Conservation (phyloP, 2,797 vertebrate genomes). For the Platalea minor region DNA sequence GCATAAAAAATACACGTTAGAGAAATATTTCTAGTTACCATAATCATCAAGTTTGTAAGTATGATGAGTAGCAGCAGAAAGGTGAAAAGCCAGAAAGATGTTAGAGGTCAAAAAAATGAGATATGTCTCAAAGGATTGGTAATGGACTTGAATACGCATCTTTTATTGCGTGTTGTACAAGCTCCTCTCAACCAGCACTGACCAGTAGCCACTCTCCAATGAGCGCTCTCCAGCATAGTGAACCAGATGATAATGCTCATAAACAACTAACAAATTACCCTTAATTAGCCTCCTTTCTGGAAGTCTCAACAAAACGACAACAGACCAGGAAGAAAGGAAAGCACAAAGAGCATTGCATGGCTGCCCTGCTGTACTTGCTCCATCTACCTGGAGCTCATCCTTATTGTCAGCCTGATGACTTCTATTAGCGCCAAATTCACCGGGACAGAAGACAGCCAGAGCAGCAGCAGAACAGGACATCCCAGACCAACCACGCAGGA, state of each 20-base stretch:
- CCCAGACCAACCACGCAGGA: fast-evolving
- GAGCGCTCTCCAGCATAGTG: fast-evolving
- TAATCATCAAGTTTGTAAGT: neutral
- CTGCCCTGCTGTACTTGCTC: neutral
- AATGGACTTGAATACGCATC: fast-evolving
- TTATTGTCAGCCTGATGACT: neutral
- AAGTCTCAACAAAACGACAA: neutral
- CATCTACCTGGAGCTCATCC: too few species aligned
- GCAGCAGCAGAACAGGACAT: neutral
- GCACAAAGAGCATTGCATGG: fast-evolving
- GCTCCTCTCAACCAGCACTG: neutral
- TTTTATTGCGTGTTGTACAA: fast-evolving
- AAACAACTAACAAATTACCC: neutral
- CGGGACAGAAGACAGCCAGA: fast-evolving
- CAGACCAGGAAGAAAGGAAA: neutral
- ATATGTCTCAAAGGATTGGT: neutral
- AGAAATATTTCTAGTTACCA: neutral
- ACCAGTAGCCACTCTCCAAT: neutral
- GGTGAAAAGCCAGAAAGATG: neutral
- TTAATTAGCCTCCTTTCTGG: neutral
- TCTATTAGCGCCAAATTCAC: fast-evolving
- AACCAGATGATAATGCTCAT: neutral
- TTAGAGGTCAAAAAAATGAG: neutral
- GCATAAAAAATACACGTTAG: fast-evolving
- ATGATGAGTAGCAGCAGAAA: fast-evolving